phyloP scores from a whole-genome alignment of 2,113 vertebrate genomes.

The Onychostruthus taczanowskii region DNA sequence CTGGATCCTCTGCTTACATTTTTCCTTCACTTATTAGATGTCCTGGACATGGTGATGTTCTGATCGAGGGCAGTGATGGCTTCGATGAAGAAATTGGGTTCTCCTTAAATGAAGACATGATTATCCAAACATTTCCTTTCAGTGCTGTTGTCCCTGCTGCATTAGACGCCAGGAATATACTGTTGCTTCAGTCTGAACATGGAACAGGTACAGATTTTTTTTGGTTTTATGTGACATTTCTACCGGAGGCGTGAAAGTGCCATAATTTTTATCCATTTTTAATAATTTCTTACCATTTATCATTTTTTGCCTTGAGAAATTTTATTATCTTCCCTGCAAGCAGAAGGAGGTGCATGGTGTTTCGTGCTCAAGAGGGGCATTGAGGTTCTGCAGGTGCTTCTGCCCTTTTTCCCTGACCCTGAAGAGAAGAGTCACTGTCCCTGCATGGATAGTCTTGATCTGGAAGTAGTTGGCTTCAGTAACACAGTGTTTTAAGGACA shows the following conservation, averaged over 20 bases:
- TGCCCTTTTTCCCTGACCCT: neutral
- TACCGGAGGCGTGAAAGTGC: neutral
- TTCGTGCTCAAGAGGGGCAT: neutral
- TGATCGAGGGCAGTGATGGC: too few relatives aligned
- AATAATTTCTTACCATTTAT: neutral
- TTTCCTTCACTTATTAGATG: too few relatives aligned
- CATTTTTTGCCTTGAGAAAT: neutral
- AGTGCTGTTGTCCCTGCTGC: too few relatives aligned
- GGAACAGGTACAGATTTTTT: constrained; percentile 71
- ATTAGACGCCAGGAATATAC: too few relatives aligned
- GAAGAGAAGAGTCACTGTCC: neutral
- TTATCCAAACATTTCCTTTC: too few relatives aligned
- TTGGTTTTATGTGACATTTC: neutral
- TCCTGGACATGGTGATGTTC: too few relatives aligned
- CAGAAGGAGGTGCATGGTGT: neutral
- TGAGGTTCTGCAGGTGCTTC: neutral
- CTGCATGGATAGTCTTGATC: neutral
- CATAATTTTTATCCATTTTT: neutral
- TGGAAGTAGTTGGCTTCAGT: neutral
- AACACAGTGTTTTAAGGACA: neutral
- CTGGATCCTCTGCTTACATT: too few relatives aligned
- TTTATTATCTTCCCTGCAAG: neutral
- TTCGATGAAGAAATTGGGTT: too few relatives aligned
- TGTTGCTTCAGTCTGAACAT: too few relatives aligned
- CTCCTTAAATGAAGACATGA: too few relatives aligned